A percentile compares a stretch with the other conserved stretches of the same genome.
Conservation (phyloP, 2,888 invertebrate genomes). For the Lasioglossum malachurum region DNA sequence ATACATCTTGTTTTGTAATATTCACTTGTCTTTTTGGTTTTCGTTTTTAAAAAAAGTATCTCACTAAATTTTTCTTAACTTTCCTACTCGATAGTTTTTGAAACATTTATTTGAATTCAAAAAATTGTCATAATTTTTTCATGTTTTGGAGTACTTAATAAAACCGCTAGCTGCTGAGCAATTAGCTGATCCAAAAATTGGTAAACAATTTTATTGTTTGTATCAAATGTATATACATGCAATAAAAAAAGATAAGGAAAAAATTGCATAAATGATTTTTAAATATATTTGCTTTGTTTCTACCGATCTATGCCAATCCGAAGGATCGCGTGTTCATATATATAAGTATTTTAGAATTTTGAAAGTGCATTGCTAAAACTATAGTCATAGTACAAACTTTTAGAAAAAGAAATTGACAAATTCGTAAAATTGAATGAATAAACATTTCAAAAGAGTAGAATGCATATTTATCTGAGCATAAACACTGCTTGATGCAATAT, state of each 20-base stretch:
- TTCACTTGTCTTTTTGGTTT: constrained; percentile 11
- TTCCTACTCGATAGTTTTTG: constrained; percentile 8
- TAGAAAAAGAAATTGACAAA: constrained; percentile 17
- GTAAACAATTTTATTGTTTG: constrained; percentile 32
- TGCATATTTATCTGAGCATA: constrained; percentile 38
- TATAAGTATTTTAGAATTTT: constrained; percentile 22
- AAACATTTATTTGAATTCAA: constrained; percentile 15
- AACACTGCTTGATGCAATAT: constrained; percentile 41
- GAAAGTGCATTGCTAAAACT: constrained; percentile 13
- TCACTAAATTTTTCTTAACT: constrained; percentile 9
- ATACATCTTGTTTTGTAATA: constrained; percentile 25
- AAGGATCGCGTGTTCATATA: background rate
- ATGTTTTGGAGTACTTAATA: background rate
- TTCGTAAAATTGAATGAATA: constrained; percentile 4
- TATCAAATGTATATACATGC: constrained; percentile 30
- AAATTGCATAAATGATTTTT: constrained; percentile 5
- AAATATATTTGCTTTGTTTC: constrained; percentile 30
- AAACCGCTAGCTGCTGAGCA: background rate
- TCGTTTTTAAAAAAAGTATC: constrained; percentile 20
- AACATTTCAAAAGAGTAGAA: constrained; percentile 41
- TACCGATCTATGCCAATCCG: constrained; percentile 9
- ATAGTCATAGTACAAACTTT: constrained; percentile 13
- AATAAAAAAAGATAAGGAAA: constrained; percentile 12
- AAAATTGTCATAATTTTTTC: background rate
- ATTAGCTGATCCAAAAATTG: background rate